These are phyloP conservation scores for Lasiurus cinereus DNA, from an alignment of 2,113 vertebrate genomes.

Conservation along the genomic window DNA sequence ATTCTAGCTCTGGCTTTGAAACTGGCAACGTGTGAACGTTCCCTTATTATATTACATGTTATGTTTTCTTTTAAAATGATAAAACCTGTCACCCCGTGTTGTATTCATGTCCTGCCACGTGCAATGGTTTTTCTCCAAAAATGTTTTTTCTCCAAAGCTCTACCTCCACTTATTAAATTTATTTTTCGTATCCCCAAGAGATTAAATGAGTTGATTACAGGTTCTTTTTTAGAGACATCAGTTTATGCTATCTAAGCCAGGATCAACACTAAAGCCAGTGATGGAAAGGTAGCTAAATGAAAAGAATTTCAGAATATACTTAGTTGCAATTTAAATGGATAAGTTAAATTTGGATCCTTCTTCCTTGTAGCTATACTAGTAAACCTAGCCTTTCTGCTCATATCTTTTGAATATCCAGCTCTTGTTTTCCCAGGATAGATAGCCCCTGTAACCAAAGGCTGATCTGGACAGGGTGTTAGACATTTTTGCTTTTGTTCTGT, in stretches of 20 bases:
- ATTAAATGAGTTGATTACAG: background rate
- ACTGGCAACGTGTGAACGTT: background rate
- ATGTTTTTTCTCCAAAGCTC: background rate
- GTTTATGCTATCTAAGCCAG: background rate
- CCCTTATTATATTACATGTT: background rate
- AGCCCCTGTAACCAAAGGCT: background rate
- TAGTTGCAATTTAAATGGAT: background rate
- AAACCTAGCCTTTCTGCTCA: background rate
- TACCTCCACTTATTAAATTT: background rate
- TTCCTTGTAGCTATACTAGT: background rate
- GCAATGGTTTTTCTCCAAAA: conserved; percentile 29
- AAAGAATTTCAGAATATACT: conserved; percentile 7
- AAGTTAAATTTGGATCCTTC: background rate
- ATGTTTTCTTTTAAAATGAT: conserved; percentile 45
- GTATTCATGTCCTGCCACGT: background rate
- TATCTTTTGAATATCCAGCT: background rate
- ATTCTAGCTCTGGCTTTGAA: conserved; percentile 55
- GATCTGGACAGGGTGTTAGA: conserved; percentile 25
- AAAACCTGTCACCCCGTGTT: background rate
- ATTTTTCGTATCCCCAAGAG: background rate
- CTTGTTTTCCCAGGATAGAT: background rate
- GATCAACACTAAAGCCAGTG: background rate
- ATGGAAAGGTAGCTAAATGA: conserved; percentile 1
- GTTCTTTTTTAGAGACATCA: background rate
- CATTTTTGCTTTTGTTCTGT: conserved; percentile 57